Evolutionary conservation across 2,113 vertebrate species (phyloP).

Genomic region (Sitta europaea): DNA sequence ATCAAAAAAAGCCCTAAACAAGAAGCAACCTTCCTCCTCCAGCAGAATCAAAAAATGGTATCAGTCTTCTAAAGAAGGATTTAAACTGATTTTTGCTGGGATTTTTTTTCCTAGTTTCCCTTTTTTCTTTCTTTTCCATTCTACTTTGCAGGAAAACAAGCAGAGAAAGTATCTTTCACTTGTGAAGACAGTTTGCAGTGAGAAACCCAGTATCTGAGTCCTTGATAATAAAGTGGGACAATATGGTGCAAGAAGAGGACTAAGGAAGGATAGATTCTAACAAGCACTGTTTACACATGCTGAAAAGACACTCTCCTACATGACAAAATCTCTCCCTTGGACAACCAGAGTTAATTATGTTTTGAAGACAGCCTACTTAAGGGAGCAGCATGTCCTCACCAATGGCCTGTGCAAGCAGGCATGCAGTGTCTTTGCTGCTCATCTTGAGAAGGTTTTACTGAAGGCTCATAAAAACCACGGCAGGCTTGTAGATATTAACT

Average conservation of each 20-base stretch:
- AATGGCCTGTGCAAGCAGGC: not conserved
- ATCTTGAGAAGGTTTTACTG: not conserved
- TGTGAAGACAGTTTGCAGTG: not conserved
- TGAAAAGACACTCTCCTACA: not conserved
- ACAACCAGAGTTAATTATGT: not conserved
- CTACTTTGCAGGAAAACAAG: not conserved
- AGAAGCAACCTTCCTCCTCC: not conserved
- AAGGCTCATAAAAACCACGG: not conserved
- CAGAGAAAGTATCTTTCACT: not conserved
- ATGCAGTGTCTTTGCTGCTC: not conserved
- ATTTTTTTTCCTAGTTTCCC: not conserved
- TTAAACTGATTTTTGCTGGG: not conserved
- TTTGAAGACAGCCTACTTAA: not conserved
- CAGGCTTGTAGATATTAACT: not conserved
- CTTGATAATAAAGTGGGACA: not conserved
- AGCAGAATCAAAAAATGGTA: not conserved
- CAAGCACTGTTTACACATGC: not conserved
- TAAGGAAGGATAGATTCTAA: not conserved
- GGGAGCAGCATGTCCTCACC: not conserved
- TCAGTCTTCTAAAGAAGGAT: not conserved
- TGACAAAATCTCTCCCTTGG: not conserved
- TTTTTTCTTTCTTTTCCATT: not conserved
- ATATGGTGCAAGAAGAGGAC: not conserved
- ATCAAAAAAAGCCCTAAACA: not conserved
- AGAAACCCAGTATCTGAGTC: not conserved